Conservation (phyloP, 2,113 vertebrate genomes). For the Engraulis encrasicolus region DNA sequence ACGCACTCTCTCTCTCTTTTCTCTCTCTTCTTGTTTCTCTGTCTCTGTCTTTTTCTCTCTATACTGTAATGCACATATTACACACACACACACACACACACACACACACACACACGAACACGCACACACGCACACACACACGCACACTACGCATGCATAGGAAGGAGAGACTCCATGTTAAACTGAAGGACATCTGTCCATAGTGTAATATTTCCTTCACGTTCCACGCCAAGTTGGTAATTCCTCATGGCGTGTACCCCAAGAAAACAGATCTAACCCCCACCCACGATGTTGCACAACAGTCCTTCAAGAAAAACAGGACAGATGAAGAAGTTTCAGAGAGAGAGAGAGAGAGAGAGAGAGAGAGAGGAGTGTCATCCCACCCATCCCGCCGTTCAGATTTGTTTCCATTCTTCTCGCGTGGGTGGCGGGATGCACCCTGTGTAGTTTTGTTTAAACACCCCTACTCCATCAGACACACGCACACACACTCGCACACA, state of each 20-base stretch:
- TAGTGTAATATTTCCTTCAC: slow-evolving; percentile 81
- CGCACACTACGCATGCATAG: background rate
- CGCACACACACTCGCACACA: slow-evolving; percentile 33
- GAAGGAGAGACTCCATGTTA: slow-evolving; percentile 64
- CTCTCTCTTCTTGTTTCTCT: slow-evolving; percentile 30
- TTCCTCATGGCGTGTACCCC: slow-evolving; percentile 71
- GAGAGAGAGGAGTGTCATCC: slow-evolving; percentile 11
- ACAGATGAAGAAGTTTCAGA: slow-evolving; percentile 32
- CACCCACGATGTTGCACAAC: slow-evolving; percentile 51
- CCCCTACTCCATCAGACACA: slow-evolving; percentile 46
- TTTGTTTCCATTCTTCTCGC: slow-evolving; percentile 46
- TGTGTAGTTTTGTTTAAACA: slow-evolving; percentile 61
- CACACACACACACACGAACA: background rate
- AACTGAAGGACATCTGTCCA: slow-evolving; percentile 78
- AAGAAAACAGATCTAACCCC: slow-evolving; percentile 69
- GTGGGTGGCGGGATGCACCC: slow-evolving; percentile 65
- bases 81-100: slow-evolving; percentile 25
- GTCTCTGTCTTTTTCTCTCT: slow-evolving; percentile 37
- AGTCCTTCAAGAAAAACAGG: slow-evolving; percentile 27
- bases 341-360: background rate
- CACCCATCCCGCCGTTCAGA: slow-evolving; percentile 13
- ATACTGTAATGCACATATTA: background rate
- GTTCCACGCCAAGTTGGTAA: slow-evolving; percentile 77
- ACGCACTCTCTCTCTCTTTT: slow-evolving; percentile 11
- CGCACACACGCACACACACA: background rate